Percentiles rank a stretch among this genome's conserved stretches.
These are phyloP conservation scores for Parnassius mnemosyne DNA, from an alignment of 2,888 invertebrate genomes.

Conservation along the genomic window DNA sequence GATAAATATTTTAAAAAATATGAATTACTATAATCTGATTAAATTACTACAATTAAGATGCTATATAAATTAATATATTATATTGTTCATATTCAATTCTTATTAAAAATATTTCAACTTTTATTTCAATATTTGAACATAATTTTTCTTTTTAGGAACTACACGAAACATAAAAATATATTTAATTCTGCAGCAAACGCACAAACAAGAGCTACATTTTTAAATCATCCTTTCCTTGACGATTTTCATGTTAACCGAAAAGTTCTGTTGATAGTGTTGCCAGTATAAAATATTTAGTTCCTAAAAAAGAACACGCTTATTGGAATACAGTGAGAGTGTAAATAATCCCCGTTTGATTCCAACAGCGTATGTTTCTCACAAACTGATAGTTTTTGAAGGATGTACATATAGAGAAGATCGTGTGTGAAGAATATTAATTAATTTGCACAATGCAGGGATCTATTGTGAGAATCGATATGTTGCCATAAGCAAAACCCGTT, in stretches of 20 bases:
- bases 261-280: neutral
- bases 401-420: conserved; percentile 26
- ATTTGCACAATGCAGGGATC: conserved; percentile 19
- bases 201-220: conserved; percentile 4
- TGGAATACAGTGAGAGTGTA: conserved; percentile 20
- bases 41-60: no score
- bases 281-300: neutral
- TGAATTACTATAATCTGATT: no score
- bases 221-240: neutral
- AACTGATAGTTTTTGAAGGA: conserved; percentile 18
- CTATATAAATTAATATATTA: no score
- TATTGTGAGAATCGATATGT: conserved; percentile 38
- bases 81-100: no score
- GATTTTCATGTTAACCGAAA: no score
- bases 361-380: conserved; percentile 25
- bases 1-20: no score
- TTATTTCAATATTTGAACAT: neutral
- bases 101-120: no score
- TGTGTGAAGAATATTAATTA: conserved; percentile 16
- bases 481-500: conserved; percentile 25
- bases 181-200: conserved; percentile 8
- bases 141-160: neutral
- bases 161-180: neutral
- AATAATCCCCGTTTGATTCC: conserved; percentile 10
- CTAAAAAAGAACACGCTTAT: conserved; percentile 2